These are phyloP conservation scores for Cyanoramphus novaezelandiae DNA, from an alignment of 2,113 vertebrate genomes.

Conservation along the genomic window DNA sequence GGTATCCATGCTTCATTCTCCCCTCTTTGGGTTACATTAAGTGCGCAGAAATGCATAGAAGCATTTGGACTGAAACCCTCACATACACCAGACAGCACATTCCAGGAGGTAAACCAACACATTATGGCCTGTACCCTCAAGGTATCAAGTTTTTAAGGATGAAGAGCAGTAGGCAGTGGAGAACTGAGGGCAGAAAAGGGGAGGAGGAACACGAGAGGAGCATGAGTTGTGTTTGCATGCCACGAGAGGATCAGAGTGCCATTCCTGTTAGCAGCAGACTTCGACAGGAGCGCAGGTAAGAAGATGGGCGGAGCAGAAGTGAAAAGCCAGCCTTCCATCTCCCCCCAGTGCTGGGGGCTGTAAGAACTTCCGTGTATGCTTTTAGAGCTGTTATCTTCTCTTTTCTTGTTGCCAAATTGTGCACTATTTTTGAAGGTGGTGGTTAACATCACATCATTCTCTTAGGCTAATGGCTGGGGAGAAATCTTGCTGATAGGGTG, in stretches of 20 bases:
- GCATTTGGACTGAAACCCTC: constrained; percentile 85
- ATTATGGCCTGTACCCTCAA: constrained; percentile 74
- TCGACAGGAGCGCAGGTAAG: constrained; percentile 45
- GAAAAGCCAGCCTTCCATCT: constrained; percentile 48
- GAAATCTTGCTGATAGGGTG: no score
- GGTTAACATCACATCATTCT: no score
- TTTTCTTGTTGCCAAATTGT: no score
- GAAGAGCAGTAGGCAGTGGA: constrained; percentile 75
- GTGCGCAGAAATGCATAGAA: constrained; percentile 86
- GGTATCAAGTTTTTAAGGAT: constrained; percentile 81
- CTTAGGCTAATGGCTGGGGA: no score
- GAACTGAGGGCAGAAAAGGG: constrained; percentile 70
- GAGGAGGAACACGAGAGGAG: constrained; percentile 31
- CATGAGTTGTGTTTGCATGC: no score
- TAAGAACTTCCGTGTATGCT: no score
- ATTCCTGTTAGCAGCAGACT: constrained; percentile 72
- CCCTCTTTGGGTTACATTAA: constrained; percentile 81
- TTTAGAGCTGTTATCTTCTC: no score
- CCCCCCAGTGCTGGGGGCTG: background rate
- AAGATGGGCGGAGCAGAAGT: constrained; percentile 65
- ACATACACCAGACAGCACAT: constrained; percentile 78
- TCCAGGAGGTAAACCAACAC: constrained; percentile 78
- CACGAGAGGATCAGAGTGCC: background rate
- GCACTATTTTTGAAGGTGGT: no score
- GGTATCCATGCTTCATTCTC: constrained; percentile 78